phyloP scores from a whole-genome alignment of 2,113 vertebrate genomes.

The Brevimyrus niger region DNA sequence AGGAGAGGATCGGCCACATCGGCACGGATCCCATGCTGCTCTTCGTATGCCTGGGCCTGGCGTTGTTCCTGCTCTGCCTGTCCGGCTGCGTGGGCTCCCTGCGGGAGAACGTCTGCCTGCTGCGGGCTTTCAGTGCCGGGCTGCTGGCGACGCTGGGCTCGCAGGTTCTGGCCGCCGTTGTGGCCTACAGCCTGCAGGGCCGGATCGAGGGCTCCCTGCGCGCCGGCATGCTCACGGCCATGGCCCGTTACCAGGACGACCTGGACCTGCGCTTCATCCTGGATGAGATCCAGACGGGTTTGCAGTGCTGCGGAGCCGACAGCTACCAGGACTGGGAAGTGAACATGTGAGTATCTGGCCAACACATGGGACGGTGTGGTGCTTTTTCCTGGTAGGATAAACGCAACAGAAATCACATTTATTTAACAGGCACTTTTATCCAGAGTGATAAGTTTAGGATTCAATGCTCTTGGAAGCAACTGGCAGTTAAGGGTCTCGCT shows the following conservation, averaged over 20 bases:
- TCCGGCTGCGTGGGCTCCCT: slow-evolving; percentile 71
- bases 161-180: slow-evolving; percentile 60
- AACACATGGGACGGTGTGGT: neutral
- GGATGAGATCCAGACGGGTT: slow-evolving; percentile 74
- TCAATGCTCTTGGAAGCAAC: neutral
- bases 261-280: slow-evolving; percentile 78
- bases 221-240: slow-evolving; percentile 57
- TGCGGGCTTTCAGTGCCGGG: slow-evolving; percentile 57
- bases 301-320: slow-evolving; percentile 77
- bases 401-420: neutral
- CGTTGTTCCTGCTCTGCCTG: slow-evolving; percentile 59
- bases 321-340: slow-evolving; percentile 81
- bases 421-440: neutral
- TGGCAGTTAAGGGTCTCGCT: neutral
- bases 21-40: slow-evolving; percentile 74
- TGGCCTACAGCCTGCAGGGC: slow-evolving; percentile 55
- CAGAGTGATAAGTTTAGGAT: too few species aligned
- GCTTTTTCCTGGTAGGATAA: neutral
- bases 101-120: slow-evolving; percentile 67
- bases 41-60: slow-evolving; percentile 58
- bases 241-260: slow-evolving; percentile 76
- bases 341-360: slow-evolving; percentile 72
- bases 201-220: slow-evolving; percentile 54
- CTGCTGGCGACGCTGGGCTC: slow-evolving; percentile 53
- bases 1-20: slow-evolving; percentile 51